phyloP scores from a whole-genome alignment of 2,113 vertebrate genomes.

The Monarcha castaneiventris region DNA sequence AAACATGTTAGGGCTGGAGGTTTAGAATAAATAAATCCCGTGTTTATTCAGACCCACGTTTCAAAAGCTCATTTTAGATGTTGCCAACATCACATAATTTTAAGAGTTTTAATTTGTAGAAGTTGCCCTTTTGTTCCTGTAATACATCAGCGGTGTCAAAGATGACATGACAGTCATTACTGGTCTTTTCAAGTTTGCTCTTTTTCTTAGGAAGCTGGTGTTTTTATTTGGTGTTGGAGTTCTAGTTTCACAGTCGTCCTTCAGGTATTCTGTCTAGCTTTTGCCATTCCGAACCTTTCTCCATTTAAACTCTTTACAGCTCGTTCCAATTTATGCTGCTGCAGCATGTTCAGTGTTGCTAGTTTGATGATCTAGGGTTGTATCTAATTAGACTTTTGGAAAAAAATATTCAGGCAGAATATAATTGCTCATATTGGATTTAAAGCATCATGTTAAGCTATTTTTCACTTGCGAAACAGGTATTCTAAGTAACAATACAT shows the following conservation, averaged over 20 bases:
- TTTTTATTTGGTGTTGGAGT: neutral
- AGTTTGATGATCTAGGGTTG: neutral
- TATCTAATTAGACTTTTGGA: neutral
- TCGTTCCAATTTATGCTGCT: neutral
- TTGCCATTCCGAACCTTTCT: neutral
- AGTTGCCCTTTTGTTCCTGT: constrained; percentile 34
- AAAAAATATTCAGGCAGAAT: neutral
- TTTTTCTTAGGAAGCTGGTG: neutral
- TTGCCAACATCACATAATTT: neutral
- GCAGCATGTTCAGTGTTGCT: neutral
- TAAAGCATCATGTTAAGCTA: neutral
- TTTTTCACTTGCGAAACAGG: neutral
- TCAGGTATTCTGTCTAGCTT: neutral
- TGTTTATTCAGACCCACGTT: neutral
- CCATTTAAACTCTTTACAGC: neutral
- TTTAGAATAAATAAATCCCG: neutral
- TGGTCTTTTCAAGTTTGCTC: neutral
- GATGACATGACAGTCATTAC: neutral
- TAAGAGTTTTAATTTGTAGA: constrained; percentile 39
- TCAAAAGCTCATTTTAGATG: neutral
- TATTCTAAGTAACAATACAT: neutral
- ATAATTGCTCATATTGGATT: neutral
- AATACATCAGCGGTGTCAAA: neutral
- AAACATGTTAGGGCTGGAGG: neutral
- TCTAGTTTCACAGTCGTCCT: neutral